Evolutionary conservation across 2,113 vertebrate species (phyloP).

Genomic region (Oenanthe melanoleuca): DNA sequence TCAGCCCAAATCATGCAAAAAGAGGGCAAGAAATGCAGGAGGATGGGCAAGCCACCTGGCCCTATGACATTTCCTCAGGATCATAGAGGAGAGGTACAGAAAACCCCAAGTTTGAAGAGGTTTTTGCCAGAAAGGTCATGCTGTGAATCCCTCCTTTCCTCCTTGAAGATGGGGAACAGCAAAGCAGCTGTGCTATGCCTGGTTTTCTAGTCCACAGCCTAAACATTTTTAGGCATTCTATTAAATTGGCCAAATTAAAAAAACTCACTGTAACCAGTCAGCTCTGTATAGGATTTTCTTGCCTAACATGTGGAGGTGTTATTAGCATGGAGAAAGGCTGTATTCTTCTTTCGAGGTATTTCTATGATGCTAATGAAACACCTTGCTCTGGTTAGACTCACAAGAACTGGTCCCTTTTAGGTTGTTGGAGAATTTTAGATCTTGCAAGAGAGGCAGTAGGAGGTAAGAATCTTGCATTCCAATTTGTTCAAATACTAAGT

Average conservation of each 20-base stretch:
- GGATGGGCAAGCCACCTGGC: not conserved
- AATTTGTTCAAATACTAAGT: not conserved
- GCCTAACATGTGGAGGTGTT: not conserved
- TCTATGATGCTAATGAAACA: not conserved
- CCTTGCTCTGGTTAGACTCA: not conserved
- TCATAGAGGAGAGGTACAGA: not conserved
- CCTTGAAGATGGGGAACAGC: not conserved
- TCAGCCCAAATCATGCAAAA: not conserved
- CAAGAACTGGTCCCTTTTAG: not conserved
- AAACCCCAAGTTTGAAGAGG: not conserved
- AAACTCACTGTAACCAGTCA: not conserved
- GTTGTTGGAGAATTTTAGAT: not conserved
- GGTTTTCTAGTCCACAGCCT: not conserved
- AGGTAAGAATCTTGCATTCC: not conserved
- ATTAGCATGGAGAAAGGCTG: not conserved
- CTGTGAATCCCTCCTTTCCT: not conserved
- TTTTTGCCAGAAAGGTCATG: not conserved
- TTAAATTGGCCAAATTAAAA: not conserved
- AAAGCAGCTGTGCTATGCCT: not conserved
- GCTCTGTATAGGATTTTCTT: not conserved
- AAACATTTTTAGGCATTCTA: rapidly evolving
- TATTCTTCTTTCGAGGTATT: not conserved
- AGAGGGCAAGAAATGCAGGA: not conserved
- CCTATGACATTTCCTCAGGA: not conserved
- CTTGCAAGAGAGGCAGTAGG: not conserved